Evolutionary conservation across 1,140 invertebrate species (phyloP), one percentile per base, ranked within the genome.

Genomic region (Trichomalopsis sarcophagae): DNA sequence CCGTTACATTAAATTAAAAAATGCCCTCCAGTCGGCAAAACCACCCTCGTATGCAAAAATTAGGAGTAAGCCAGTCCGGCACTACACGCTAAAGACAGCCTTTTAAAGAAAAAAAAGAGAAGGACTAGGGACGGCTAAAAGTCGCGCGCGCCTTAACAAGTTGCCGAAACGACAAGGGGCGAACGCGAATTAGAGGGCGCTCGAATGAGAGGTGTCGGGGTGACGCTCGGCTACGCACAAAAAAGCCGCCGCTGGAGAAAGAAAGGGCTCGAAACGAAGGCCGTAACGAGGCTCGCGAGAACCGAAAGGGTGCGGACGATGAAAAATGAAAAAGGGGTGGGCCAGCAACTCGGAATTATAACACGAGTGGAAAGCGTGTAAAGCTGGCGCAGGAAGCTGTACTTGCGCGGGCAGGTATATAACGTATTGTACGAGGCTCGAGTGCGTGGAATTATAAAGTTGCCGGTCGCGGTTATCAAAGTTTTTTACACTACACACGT

Each of bases 291-390:
- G 81, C 21, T 71, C 14, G 13, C 23, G 9, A 69, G 33, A 11
- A 21, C 33, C 69, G 76, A 74, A 50, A 47, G 30, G 44, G 40
- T 10, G 3, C 17, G 27, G 9, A 21, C 9, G 69, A 73, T 79
- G 83, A 80, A 80, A 80, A 84, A 84, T 84, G 77, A 80, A 84
- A 80, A 84, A 44, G 50, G 44, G 68, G 23, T 21, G 9, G n/a
- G 10, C 27, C 21, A 47, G 13, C 40, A 21, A 84, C 55, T 79
- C 69, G 69, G 77, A 80, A 80, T 80, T 84, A 30, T 66, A 69
- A 44, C 11, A 44, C 40, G 40, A 9, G 40, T 17, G 10, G 62
- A 69, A 69, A 74, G 81, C 69, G 17, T n/a, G 0, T 30, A 21
- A 62, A 47, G 47, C 14, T 66, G 36, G 7, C 23, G 36, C 10